Base-by-base conservation (phyloP, 2,113 vertebrate genomes). In the Phalacrocorax carbo region DNA sequence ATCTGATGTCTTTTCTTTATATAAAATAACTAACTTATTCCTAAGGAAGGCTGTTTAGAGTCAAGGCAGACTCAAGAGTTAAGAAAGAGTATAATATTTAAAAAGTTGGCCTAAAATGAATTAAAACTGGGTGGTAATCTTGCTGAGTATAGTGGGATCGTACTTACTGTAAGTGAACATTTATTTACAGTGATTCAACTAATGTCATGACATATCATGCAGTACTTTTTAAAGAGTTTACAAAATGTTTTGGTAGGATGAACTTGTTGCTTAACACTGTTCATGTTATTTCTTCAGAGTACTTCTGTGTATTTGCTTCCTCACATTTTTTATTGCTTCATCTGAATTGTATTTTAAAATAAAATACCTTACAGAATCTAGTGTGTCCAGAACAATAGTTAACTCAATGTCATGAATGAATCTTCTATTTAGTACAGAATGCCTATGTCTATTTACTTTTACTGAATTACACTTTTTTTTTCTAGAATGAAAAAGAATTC, bases 121-220 rank as follows among this genome's bases (percentile, higher is more conserved):
- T 93, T 87, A 62, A 95, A 94, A 90, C 25, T 73, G n/a, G 73
- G 20, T n/a, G 80, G 62, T 65, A 94, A 58, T 92, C 55, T 65
- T 96, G 60, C 44, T 90, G 25, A 86, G 34, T 30, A 69, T 15
- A 71, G 44, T 91, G 46, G 73, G 75, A 93, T 83, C 64, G 78
- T 84, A 86, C 69, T 96, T 95, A 79, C n/a, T 92, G 15, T 80
- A 88, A 94, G 51, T 73, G 34, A 65, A 44, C 72, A 82, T 48
- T 90, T 86, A 94, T 94, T 95, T 97, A 91, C 32, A 94, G 34
- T 80, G 86, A 94, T 95, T 96, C 94, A 94, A 90, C 51, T 82
- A 89, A 21, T 80, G 64, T 49, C 8, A 66, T 86, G 62, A 85
- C 89, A 49, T 68, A 91, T 57, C 30, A 78, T 82, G 46, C 79